Evolutionary conservation across 2,888 invertebrate species (phyloP).

Genomic region (Pterostichus niger): DNA sequence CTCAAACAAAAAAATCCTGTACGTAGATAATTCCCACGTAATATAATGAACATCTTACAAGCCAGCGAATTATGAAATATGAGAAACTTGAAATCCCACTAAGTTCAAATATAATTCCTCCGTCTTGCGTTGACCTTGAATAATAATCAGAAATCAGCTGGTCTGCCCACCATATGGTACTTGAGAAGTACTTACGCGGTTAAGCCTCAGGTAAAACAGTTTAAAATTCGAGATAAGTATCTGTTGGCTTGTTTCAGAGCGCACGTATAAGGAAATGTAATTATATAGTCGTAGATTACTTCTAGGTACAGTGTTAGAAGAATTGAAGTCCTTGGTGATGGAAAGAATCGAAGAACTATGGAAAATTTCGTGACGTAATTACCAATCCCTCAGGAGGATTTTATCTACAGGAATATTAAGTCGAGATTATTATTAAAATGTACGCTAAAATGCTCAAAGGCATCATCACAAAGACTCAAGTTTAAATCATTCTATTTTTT

Average conservation of each 20-base stretch:
- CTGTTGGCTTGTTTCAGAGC: constrained; percentile 30
- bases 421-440: neutral
- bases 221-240: constrained; percentile 61
- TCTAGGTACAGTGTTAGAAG: constrained; percentile 10
- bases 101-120: constrained; percentile 26
- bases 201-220: constrained; percentile 45
- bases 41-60: constrained; percentile 15
- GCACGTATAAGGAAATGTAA: constrained; percentile 58
- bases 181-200: constrained; percentile 19
- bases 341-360: constrained; percentile 17
- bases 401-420: neutral
- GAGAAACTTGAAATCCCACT: constrained; percentile 3
- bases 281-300: constrained; percentile 38
- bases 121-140: constrained; percentile 38
- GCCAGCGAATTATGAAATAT: constrained; percentile 39
- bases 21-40: constrained; percentile 27
- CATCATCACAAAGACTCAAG: no score
- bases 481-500: no score
- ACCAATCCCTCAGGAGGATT: neutral
- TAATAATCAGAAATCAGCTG: constrained; percentile 48
- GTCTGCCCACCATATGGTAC: constrained; percentile 43
- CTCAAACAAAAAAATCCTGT: constrained; percentile 12
- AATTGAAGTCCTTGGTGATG: constrained; percentile 26
- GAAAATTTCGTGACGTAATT: constrained; percentile 3
- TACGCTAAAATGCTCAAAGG: no score